A percentile compares a stretch with the other conserved stretches of the same genome.
Conservation (phyloP, 2,113 vertebrate species). For the Leucosticte australis region DNA sequence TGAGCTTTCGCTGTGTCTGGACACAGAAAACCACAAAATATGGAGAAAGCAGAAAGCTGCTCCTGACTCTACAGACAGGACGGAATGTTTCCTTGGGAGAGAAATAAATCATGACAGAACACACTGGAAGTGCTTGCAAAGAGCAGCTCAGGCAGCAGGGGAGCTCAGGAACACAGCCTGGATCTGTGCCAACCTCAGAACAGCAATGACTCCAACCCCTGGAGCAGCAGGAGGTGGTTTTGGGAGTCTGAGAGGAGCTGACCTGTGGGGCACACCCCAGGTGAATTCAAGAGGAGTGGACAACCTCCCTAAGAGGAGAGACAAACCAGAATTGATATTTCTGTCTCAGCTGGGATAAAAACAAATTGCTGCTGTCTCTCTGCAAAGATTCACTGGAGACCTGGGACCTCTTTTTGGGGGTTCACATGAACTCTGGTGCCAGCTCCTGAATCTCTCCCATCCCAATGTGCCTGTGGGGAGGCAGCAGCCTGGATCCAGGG, state of each 20-base stretch:
- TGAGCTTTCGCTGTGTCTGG: background rate
- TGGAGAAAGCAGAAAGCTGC: background rate
- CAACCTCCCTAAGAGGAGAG: background rate
- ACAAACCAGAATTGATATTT: background rate
- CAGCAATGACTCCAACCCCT: rapidly evolving
- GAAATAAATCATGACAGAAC: background rate
- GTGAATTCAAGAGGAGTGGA: background rate
- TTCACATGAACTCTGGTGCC: background rate
- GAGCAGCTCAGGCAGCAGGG: background rate
- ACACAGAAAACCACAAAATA: background rate
- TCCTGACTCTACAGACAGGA: background rate
- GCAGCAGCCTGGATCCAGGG: background rate
- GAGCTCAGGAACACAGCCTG: background rate
- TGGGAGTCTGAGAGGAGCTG: background rate
- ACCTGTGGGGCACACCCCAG: background rate
- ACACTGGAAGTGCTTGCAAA: background rate
- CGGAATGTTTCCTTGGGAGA: background rate
- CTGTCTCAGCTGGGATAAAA: background rate
- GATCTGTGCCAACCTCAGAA: background rate
- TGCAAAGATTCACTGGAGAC: background rate
- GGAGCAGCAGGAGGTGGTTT: background rate
- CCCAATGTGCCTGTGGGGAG: background rate
- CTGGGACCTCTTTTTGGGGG: background rate
- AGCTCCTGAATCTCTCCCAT: background rate
- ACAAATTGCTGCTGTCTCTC: background rate